phyloP scores from a whole-genome alignment of 2,888 invertebrate species.

The Zele albiditarsus region DNA sequence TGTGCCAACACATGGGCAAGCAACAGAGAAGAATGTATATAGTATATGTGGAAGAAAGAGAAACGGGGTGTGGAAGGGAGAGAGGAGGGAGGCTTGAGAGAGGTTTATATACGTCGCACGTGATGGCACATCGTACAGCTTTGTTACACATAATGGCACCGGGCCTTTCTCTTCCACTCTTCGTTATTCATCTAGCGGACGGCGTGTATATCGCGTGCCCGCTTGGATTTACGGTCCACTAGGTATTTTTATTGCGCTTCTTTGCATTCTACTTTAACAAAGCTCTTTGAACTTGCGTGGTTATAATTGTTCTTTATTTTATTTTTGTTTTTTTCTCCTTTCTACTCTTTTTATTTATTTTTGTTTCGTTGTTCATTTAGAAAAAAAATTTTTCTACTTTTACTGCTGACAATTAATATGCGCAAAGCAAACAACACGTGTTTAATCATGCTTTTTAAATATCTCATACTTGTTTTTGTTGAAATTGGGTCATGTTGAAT shows the following conservation, averaged over 20 bases:
- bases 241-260: constrained; percentile 41
- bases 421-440: neutral
- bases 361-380: constrained; percentile 25
- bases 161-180: constrained; percentile 30
- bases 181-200: constrained; percentile 41
- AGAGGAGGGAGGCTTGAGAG: neutral
- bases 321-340: constrained; percentile 16
- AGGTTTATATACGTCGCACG: constrained; percentile 34
- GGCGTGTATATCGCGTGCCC: constrained; percentile 30
- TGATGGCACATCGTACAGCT: constrained; percentile 33
- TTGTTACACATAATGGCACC: constrained; percentile 42
- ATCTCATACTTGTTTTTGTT: neutral
- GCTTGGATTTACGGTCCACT: constrained; percentile 44
- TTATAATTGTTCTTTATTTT: constrained; percentile 28
- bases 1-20: constrained; percentile 27
- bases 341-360: constrained; percentile 23
- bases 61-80: neutral
- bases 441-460: constrained; percentile 3
- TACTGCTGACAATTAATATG: constrained; percentile 19
- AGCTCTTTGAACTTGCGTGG: constrained; percentile 40
- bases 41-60: neutral
- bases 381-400: constrained; percentile 1
- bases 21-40: neutral
- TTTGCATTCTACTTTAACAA: constrained; percentile 39
- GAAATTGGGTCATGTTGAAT: neutral